Conservation (phyloP, 1,140 invertebrate species). For the Orius insidiosus region DNA sequence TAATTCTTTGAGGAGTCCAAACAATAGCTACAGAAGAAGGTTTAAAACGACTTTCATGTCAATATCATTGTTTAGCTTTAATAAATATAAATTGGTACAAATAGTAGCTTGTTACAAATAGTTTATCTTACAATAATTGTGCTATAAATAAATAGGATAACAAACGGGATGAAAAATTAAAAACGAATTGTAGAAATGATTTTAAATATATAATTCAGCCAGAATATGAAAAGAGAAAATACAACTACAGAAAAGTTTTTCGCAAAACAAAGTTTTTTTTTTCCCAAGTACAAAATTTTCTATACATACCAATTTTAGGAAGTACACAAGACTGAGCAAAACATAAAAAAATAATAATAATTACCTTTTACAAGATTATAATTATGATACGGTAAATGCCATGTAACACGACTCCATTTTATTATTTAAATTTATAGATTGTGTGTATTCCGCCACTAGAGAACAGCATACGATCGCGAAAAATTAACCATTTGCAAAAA, state of each 20-base stretch:
- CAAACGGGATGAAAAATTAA: neutral
- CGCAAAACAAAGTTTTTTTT: conserved; percentile 3
- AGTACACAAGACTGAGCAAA: conserved; percentile 15
- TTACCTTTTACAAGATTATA: conserved; percentile 5
- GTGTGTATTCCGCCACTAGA: conserved; percentile 4
- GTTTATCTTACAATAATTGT: no score
- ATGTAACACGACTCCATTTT: conserved; percentile 14
- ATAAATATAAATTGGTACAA: no score
- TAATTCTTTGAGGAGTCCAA: no score
- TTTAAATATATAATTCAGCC: conserved; percentile 13
- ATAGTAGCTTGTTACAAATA: no score
- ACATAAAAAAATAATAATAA: conserved; percentile 13
- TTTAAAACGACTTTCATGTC: no score
- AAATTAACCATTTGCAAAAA: neutral
- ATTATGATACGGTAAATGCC: conserved; percentile 14
- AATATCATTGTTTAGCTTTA: no score
- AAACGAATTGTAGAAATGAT: conserved; percentile 5
- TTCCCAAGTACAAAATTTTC: conserved; percentile 10
- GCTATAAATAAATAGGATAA: no score
- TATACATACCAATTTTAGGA: conserved; percentile 8
- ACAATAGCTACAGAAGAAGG: no score
- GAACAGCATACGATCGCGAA: conserved; percentile 2
- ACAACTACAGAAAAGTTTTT: conserved; percentile 13
- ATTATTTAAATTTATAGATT: conserved; percentile 5
- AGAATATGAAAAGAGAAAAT: conserved; percentile 14